These are phyloP conservation scores for Oscarella lobularis DNA, from an alignment of 37 sponge, comb jelly and placozoan genomes.

Conservation along the genomic window DNA sequence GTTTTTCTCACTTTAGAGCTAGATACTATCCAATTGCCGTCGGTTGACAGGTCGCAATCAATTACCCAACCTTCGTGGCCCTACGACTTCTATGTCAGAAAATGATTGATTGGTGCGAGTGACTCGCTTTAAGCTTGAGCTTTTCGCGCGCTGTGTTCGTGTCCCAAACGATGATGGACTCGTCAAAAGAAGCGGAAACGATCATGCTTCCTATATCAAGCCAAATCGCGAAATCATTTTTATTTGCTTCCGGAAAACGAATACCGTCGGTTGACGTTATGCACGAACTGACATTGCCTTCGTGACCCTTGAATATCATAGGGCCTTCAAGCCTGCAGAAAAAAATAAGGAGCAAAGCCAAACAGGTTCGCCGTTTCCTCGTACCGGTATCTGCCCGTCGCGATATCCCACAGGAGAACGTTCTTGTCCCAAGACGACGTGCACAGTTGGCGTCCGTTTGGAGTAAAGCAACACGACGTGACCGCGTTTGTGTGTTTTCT, in stretches of 20 bases:
- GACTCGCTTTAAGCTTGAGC: slow-evolving; percentile 1
- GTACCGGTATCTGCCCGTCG: slow-evolving; percentile 53
- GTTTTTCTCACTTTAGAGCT: slow-evolving; percentile 1
- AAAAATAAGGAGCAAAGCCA: not conserved
- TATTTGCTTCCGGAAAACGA: no score
- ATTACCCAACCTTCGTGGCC: not conserved
- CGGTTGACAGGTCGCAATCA: not conserved
- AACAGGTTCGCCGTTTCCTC: not conserved
- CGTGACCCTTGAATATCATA: slow-evolving; percentile 46
- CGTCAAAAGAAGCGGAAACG: slow-evolving; percentile 50
- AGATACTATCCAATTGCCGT: not conserved
- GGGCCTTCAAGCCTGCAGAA: slow-evolving; percentile 38
- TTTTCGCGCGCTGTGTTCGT: slow-evolving; percentile 13
- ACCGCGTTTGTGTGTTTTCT: slow-evolving; percentile 34
- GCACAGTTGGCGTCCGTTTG: slow-evolving; percentile 35
- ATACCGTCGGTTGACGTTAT: slow-evolving; percentile 58
- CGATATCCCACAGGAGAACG: slow-evolving; percentile 50
- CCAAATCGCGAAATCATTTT: no score
- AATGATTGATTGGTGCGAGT: not conserved
- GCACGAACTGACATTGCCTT: slow-evolving; percentile 87
- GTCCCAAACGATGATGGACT: slow-evolving; percentile 35
- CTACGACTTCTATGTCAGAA: not conserved
- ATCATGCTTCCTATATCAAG: not conserved
- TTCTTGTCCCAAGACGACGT: slow-evolving; percentile 74
- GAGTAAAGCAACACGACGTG: slow-evolving; percentile 30